Conservation (phyloP, 2,113 vertebrate species). For the Ranitomeya variabilis region DNA sequence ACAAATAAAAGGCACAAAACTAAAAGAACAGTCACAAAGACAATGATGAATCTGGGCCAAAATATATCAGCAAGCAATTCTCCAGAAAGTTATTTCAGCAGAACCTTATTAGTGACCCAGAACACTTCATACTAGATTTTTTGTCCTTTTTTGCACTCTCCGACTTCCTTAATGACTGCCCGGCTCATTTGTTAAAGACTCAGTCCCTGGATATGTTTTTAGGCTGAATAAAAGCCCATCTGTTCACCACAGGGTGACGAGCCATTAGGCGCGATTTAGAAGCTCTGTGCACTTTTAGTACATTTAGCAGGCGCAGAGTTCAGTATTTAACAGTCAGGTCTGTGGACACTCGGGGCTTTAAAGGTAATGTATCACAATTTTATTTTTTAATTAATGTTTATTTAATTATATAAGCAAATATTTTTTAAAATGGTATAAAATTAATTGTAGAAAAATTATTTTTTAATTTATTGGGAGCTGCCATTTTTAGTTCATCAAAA, state of each 20-base stretch:
- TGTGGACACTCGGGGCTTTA: background rate
- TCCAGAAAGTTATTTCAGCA: background rate
- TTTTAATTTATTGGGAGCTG: too few relatives aligned
- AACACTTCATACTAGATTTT: background rate
- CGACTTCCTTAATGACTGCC: background rate
- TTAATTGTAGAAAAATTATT: too few relatives aligned
- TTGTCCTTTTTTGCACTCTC: background rate
- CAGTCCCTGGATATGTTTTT: background rate
- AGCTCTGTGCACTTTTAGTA: background rate
- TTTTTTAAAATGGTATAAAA: too few relatives aligned
- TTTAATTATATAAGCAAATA: too few relatives aligned
- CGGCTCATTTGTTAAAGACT: background rate
- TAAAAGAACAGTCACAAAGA: too few relatives aligned
- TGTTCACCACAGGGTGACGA: background rate
- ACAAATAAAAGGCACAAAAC: too few relatives aligned
- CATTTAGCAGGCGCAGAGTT: background rate
- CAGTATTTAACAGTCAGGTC: background rate
- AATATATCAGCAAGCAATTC: background rate
- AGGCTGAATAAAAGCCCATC: constrained; percentile 7
- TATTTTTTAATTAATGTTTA: too few relatives aligned
- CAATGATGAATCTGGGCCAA: too few relatives aligned
- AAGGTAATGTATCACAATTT: background rate
- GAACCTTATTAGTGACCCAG: background rate
- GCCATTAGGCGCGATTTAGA: background rate
- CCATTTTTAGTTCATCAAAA: too few relatives aligned